Conservation (phyloP, 2,113 vertebrate genomes). For the Callipepla californica region DNA sequence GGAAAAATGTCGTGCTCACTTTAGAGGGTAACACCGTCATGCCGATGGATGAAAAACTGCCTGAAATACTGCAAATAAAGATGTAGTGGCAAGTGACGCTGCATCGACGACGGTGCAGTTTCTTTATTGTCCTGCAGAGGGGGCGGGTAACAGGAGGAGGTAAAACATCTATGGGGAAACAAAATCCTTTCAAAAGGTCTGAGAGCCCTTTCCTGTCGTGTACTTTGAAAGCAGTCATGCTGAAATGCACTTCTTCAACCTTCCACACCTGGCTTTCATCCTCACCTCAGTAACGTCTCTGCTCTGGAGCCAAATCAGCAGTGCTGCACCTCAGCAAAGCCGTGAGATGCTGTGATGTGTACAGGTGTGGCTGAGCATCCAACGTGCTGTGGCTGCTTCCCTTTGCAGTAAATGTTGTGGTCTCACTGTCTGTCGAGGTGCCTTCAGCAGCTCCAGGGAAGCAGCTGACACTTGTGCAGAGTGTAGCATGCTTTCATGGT, state of each 20-base stretch:
- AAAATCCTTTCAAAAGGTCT: neutral
- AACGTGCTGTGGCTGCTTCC: accelerated
- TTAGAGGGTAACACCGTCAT: neutral
- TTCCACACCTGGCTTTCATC: neutral
- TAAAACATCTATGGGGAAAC: neutral
- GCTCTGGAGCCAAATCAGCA: neutral
- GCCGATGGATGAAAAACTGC: slow-evolving; percentile 37
- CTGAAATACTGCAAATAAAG: neutral
- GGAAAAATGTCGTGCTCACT: neutral
- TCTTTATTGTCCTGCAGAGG: neutral
- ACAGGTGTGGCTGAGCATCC: neutral
- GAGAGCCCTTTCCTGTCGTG: neutral
- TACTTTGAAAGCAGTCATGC: neutral
- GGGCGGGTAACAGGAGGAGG: neutral
- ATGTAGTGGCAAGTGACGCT: neutral
- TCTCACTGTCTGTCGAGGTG: neutral
- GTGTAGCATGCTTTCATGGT: accelerated
- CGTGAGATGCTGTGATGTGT: accelerated
- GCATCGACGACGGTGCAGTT: neutral
- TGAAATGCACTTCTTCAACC: neutral
- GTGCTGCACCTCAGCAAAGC: neutral
- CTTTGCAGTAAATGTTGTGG: neutral
- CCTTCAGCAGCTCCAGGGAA: neutral
- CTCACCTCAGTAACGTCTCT: neutral
- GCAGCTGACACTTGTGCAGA: neutral